A percentile compares a stretch with the other conserved stretches of the same genome.
Evolutionary conservation across 2,888 invertebrate species (phyloP).

Genomic region (Slavum lentiscoides): DNA sequence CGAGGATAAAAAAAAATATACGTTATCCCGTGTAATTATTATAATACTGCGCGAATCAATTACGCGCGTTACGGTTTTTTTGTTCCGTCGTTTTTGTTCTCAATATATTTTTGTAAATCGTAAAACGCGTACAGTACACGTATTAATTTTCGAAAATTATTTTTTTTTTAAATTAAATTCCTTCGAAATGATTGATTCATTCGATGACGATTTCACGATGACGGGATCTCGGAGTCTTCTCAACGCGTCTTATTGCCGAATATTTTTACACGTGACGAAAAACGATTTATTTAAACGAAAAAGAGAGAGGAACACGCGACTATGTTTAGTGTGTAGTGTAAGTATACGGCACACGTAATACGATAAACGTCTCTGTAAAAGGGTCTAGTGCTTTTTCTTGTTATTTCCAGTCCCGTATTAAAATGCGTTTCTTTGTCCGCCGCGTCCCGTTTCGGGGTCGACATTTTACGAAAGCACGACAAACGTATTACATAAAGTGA

Average conservation of each 20-base stretch:
- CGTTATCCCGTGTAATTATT: too few relatives aligned
- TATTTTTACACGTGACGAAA: constrained; percentile 4
- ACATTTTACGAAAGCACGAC: constrained; percentile 14
- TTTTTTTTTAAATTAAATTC: too few relatives aligned
- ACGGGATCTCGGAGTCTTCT: neutral
- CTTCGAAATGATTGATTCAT: neutral
- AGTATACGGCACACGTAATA: neutral
- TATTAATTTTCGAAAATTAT: too few relatives aligned
- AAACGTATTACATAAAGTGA: too few relatives aligned
- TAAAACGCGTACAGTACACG: too few relatives aligned
- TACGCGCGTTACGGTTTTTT: too few relatives aligned
- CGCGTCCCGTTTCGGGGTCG: constrained; percentile 17
- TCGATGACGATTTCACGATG: constrained; percentile 11
- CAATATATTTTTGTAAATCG: too few relatives aligned
- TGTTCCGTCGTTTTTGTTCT: too few relatives aligned
- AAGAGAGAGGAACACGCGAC: constrained; percentile 1
- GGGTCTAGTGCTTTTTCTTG: constrained; percentile 49
- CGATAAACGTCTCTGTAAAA: constrained; percentile 22
- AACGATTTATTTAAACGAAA: constrained; percentile 14
- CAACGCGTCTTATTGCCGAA: too few relatives aligned
- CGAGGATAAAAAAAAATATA: neutral
- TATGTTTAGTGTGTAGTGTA: neutral
- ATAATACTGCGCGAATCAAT: too few relatives aligned
- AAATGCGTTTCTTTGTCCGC: constrained; percentile 40
- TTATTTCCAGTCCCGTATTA: constrained; percentile 15